phyloP scores from a whole-genome alignment of 2,888 invertebrate species.

The Cheilosia vulpina region DNA sequence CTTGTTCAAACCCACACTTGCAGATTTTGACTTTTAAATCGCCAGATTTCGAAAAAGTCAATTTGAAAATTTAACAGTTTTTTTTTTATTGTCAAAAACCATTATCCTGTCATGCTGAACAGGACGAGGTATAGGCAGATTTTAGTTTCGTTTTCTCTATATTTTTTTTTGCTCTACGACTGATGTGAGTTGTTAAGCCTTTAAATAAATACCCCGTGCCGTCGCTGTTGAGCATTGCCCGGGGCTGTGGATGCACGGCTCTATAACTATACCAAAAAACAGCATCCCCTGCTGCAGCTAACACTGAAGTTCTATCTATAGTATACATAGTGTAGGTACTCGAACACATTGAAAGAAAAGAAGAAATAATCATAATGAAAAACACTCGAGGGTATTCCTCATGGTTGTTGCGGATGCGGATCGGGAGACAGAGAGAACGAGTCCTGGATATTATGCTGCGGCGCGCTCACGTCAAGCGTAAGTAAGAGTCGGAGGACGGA shows the following conservation, averaged over 20 bases:
- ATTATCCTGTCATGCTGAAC: conserved; percentile 3
- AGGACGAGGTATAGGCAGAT: background rate
- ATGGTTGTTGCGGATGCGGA: conserved; percentile 56
- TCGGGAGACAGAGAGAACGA: conserved; percentile 10
- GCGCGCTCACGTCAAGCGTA: conserved; percentile 49
- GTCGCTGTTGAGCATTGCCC: conserved; percentile 35
- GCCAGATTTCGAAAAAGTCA: conserved; percentile 2
- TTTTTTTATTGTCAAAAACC: background rate
- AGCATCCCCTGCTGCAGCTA: conserved; percentile 1
- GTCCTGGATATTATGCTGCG: conserved; percentile 47
- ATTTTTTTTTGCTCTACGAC: background rate
- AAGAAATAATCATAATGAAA: conserved; percentile 76
- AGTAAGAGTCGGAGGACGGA: conserved; percentile 10
- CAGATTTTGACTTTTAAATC: background rate
- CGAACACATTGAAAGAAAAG: conserved; percentile 42
- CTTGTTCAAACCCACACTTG: background rate
- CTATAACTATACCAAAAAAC: background rate
- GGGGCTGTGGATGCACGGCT: conserved; percentile 21
- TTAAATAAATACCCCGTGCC: conserved; percentile 49
- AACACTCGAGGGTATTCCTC: conserved; percentile 73
- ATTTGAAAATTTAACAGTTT: conserved; percentile 5
- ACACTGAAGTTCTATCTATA: conserved; percentile 1
- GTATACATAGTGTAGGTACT: conserved; percentile 2
- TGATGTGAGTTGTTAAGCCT: conserved; percentile 47
- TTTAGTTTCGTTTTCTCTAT: background rate